Conservation (phyloP, 1,140 invertebrate species). For the Drosophila quadrilineata region DNA sequence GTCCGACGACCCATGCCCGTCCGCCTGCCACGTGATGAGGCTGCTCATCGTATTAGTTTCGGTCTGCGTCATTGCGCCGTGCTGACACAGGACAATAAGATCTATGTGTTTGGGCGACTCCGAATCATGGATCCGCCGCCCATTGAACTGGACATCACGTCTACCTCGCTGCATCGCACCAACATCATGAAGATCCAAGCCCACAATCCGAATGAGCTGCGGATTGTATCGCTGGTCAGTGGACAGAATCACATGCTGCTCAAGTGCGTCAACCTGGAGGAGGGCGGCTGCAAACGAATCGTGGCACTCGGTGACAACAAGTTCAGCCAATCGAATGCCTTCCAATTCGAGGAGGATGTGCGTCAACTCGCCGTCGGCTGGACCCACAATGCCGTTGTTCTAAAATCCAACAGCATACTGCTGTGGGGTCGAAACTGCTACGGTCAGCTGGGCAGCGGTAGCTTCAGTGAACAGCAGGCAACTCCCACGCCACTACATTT, state of each 20-base stretch:
- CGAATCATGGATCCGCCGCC: slow-evolving; percentile 65
- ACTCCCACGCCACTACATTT: slow-evolving; percentile 47
- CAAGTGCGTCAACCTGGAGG: slow-evolving; percentile 77
- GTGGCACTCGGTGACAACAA: slow-evolving; percentile 89
- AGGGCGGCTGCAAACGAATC: slow-evolving; percentile 68
- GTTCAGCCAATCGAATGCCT: slow-evolving; percentile 84
- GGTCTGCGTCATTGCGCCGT: slow-evolving; percentile 87
- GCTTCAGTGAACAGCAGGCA: slow-evolving; percentile 49
- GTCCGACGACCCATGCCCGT: slow-evolving; percentile 81
- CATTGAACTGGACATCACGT: slow-evolving; percentile 64
- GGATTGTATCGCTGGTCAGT: slow-evolving; percentile 82
- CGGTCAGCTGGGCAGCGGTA: slow-evolving; percentile 85
- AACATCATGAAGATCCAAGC: slow-evolving; percentile 62
- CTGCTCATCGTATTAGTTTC: slow-evolving; percentile 82
- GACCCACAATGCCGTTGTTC: slow-evolving; percentile 87
- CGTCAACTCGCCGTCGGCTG: slow-evolving; percentile 85
- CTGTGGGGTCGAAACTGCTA: slow-evolving; percentile 92
- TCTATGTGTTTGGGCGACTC: slow-evolving; percentile 70
- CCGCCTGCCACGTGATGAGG: slow-evolving; percentile 64
- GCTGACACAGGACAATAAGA: slow-evolving; percentile 83
- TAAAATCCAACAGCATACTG: slow-evolving; percentile 84
- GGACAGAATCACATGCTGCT: slow-evolving; percentile 89
- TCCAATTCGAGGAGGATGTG: slow-evolving; percentile 79
- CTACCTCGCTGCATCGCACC: slow-evolving; percentile 63
- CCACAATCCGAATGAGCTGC: slow-evolving; percentile 56